phyloP scores from a whole-genome alignment of 2,113 vertebrate genomes.

The Merops nubicus region DNA sequence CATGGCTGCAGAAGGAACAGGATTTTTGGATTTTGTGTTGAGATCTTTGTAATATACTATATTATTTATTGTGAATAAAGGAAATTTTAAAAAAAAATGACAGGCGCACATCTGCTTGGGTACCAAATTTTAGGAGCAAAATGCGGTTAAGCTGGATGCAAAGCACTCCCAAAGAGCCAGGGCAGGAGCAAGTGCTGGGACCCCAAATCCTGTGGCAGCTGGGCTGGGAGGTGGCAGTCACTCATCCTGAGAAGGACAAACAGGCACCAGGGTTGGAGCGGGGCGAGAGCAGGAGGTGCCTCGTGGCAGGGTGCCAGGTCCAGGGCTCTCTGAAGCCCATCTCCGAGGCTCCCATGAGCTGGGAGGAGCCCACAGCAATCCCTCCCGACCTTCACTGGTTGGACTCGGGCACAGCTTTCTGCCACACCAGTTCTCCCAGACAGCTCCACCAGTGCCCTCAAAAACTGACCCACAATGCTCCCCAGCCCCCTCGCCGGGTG shows the following conservation, averaged over 20 bases:
- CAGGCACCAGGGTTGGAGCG: fast-evolving
- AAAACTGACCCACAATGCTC: background rate
- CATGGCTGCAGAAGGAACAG: background rate
- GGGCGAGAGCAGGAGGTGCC: no score
- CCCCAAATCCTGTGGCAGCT: background rate
- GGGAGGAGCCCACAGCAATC: background rate
- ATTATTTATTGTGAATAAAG: conserved; percentile 73
- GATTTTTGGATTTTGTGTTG: background rate
- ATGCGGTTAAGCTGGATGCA: background rate
- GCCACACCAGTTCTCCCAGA: conserved; percentile 40
- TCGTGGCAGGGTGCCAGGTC: fast-evolving
- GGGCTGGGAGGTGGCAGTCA: background rate
- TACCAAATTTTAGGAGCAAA: background rate
- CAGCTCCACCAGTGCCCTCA: background rate
- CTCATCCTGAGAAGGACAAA: background rate
- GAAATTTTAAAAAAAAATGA: background rate
- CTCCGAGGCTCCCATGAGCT: fast-evolving
- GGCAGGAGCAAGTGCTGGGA: background rate
- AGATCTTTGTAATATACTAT: conserved; percentile 37
- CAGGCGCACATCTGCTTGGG: fast-evolving
- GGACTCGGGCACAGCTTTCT: background rate
- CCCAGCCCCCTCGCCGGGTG: background rate
- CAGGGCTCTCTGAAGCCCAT: background rate
- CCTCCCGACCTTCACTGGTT: fast-evolving
- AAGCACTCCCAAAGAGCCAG: background rate